phyloP scores from a whole-genome alignment of 2,113 vertebrate species.

The Piaya cayana region DNA sequence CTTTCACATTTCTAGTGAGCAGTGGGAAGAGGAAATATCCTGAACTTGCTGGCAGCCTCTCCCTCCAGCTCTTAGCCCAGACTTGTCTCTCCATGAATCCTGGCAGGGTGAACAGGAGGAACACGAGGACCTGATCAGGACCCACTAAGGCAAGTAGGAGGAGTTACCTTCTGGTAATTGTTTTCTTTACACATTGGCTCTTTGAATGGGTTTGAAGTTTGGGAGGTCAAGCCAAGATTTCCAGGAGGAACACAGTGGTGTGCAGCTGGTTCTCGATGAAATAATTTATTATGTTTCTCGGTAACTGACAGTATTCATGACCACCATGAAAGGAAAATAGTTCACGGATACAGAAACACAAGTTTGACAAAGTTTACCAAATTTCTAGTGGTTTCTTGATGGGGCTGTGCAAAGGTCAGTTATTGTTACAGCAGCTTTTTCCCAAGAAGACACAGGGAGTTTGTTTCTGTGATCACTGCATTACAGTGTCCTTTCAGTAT shows the following conservation, averaged over 20 bases:
- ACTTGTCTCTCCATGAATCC: background rate
- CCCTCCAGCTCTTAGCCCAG: background rate
- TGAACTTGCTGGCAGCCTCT: background rate
- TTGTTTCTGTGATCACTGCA: background rate
- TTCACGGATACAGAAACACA: background rate
- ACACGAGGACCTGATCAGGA: background rate
- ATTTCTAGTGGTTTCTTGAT: background rate
- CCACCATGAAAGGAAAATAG: background rate
- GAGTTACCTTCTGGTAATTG: background rate
- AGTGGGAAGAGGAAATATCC: background rate
- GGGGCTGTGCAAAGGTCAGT: background rate
- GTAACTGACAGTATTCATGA: background rate
- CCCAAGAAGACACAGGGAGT: background rate
- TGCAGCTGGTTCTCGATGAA: background rate
- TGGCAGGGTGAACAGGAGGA: background rate
- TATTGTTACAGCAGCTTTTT: background rate
- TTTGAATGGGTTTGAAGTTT: background rate
- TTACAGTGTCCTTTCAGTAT: background rate
- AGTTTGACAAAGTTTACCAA: background rate
- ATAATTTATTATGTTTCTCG: background rate
- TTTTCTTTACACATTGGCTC: background rate
- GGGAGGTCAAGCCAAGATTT: rapidly evolving
- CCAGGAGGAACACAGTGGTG: background rate
- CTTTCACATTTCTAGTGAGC: background rate
- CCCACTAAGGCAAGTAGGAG: background rate